Evolutionary conservation across 2,888 invertebrate species (phyloP), one percentile per base, ranked within the genome.

Genomic region (Ochropacha duplaris): DNA sequence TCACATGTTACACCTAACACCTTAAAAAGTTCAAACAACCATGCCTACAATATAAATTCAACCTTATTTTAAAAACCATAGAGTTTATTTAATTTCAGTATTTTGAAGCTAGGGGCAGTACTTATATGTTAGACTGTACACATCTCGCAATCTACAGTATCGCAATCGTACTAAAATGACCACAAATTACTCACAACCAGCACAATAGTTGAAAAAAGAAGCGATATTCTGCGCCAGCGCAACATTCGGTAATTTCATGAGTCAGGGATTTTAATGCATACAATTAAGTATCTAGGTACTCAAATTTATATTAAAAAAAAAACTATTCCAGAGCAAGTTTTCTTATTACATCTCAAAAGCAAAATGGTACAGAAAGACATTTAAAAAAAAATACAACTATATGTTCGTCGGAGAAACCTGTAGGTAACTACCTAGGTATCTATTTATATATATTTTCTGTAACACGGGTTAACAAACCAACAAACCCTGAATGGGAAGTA

Each of bases 111-210:
- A 19, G 22, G 14, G 16, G 16, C 49, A 34, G n/a, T 67, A 61
- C 57, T 50, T 54, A 57, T 55, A 51, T 57, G 64, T 63, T 56
- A 59, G 62, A 58, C 64, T 69, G 68, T 70, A 70, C 58, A 59
- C 72, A 79, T 82, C 77, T 81, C 80, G 77, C 77, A 76, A 78
- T 74, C 68, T 76, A 71, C 71, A 69, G 67, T 76, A 72, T 74
- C 68, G 71, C 64, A 76, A 78, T 76, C 67, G 74, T 66, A 73
- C 71, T 68, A 69, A 78, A 83, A 81, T 77, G 77, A 73, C 72
- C 69, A 68, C 73, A 79, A 78, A 81, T 80, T 72, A 75, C 71
- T 61, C 61, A 64, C 62, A 62, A 59, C 60, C 62, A 62, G 59
- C 60, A 74, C 74, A 80, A 81, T 79, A 71, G 60, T 58, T 57